These are phyloP conservation scores for Platycercus adscitus DNA, from an alignment of 2,113 vertebrate species.

Conservation along the genomic window DNA sequence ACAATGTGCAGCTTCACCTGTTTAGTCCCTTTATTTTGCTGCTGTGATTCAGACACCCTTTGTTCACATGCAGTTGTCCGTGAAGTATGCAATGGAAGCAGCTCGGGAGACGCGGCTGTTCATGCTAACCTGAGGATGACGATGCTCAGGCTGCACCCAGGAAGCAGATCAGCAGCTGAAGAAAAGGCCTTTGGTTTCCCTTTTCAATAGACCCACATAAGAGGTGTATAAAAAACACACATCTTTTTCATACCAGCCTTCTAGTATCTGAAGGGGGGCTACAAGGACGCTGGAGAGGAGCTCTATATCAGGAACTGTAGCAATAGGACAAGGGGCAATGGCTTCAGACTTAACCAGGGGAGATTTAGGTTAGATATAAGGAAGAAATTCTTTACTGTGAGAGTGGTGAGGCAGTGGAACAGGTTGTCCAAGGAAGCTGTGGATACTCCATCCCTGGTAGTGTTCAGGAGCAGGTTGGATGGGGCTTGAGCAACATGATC, in stretches of 20 bases:
- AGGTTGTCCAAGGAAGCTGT: not conserved
- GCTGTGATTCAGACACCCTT: accelerated
- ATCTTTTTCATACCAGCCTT: not conserved
- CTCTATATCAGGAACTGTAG: not conserved
- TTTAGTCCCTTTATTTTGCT: not conserved
- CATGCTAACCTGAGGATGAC: not conserved
- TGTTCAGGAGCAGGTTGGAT: not conserved
- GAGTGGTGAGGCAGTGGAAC: not conserved
- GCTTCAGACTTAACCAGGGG: not conserved
- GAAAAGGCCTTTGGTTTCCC: not conserved
- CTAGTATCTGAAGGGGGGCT: not conserved
- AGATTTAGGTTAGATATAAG: not conserved
- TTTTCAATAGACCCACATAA: not conserved
- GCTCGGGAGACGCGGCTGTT: not conserved
- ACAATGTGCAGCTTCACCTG: not conserved
- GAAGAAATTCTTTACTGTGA: not conserved
- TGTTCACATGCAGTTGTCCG: accelerated
- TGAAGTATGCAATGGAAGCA: accelerated
- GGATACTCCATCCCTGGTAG: not conserved
- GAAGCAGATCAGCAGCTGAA: not conserved
- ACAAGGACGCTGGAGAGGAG: not conserved
- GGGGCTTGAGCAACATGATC: not conserved
- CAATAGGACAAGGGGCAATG: not conserved
- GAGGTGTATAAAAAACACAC: not conserved
- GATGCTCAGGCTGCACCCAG: not conserved